Conservation (phyloP, 2,797 vertebrate genomes). For the Fratercula arctica region DNA sequence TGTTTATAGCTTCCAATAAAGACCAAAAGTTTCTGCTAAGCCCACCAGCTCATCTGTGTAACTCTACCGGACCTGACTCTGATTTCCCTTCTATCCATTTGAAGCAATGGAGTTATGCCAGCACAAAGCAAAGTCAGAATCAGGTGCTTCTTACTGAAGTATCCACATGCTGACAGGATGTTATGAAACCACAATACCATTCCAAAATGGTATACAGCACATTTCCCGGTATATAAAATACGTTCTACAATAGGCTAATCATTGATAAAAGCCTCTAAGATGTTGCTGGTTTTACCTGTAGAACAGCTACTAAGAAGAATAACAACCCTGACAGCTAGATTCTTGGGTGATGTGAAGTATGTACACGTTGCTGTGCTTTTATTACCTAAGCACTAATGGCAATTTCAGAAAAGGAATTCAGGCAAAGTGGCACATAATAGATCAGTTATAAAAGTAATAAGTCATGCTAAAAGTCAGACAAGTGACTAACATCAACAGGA, state of each 20-base stretch:
- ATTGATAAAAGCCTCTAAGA: conserved; percentile 38
- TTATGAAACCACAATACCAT: conserved; percentile 36
- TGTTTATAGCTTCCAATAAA: not conserved
- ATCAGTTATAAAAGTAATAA: conserved; percentile 9
- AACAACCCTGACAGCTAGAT: not conserved
- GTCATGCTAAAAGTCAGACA: not conserved
- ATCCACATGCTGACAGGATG: not conserved
- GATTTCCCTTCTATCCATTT: not conserved
- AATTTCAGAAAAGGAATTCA: conserved; percentile 56
- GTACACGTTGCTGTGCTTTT: conserved; percentile 35
- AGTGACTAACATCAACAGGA: not conserved
- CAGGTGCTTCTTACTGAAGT: not conserved
- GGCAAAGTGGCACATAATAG: conserved; percentile 7
- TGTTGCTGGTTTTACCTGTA: not conserved
- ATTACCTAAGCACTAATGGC: conserved; percentile 41
- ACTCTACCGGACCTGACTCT: not conserved
- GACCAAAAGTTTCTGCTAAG: conserved; percentile 7
- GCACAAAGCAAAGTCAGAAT: not conserved
- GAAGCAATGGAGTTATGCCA: not conserved
- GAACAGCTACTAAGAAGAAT: not conserved
- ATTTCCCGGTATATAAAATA: not conserved
- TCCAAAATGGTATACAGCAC: conserved; percentile 17
- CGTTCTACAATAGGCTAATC: not conserved
- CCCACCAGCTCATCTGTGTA: not conserved
- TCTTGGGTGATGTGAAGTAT: conserved; percentile 1